These are phyloP conservation scores for Sturmia bella DNA, from an alignment of 2,888 invertebrate genomes.

Conservation along the genomic window DNA sequence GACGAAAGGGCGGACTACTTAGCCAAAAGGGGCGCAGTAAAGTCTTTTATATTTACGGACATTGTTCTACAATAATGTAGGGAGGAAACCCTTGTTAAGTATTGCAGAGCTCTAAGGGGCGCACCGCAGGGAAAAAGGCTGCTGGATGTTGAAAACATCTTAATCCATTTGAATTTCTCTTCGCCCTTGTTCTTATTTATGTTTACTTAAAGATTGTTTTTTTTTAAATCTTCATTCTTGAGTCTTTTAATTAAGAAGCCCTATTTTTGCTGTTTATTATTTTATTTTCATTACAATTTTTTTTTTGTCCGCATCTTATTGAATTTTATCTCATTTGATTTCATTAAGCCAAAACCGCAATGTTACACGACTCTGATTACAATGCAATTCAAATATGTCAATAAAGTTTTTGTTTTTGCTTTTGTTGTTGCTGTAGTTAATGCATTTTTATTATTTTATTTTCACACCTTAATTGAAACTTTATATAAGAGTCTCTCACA, in stretches of 20 bases:
- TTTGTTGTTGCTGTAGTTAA: constrained; percentile 11
- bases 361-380: constrained; percentile 64
- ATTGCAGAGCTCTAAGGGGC: too few species aligned
- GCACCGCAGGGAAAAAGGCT: too few species aligned
- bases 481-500: constrained; percentile 54
- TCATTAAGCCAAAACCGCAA: constrained; percentile 55
- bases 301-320: constrained; percentile 9
- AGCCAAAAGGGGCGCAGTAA: too few species aligned
- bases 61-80: too few species aligned
- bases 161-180: neutral
- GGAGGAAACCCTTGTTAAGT: too few species aligned
- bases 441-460: constrained; percentile 56
- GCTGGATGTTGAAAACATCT: neutral
- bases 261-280: constrained; percentile 50
- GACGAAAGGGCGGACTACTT: too few species aligned
- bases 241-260: constrained; percentile 67
- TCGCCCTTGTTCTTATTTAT: neutral
- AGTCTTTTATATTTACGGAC: too few species aligned
- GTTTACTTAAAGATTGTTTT: constrained; percentile 27
- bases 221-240: constrained; percentile 31
- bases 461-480: constrained; percentile 71
- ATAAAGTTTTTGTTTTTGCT: constrained; percentile 38
- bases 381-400: constrained; percentile 58
- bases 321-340: constrained; percentile 33
- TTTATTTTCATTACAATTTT: neutral